Conservation (phyloP, 2,888 invertebrate species). For the Helicoverpa assulta region DNA sequence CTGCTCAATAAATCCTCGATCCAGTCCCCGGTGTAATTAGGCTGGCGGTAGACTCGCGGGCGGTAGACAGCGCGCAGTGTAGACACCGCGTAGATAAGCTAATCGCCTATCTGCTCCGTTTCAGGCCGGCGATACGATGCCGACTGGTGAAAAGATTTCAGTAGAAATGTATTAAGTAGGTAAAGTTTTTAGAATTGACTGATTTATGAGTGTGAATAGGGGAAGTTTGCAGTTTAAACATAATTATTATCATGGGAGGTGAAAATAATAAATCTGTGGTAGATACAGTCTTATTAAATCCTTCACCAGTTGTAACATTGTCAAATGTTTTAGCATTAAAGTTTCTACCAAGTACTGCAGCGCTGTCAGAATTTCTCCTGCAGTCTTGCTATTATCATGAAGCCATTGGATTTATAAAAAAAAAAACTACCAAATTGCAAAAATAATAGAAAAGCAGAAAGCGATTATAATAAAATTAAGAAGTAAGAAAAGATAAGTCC, state of each 20-base stretch:
- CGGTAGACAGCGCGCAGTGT: conserved; percentile 59
- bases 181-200: background rate
- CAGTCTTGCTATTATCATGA: no score
- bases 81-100: conserved; percentile 70
- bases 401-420: no score
- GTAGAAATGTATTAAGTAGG: background rate
- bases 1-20: conserved; percentile 71
- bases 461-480: background rate
- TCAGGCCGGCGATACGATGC: conserved; percentile 59
- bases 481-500: background rate
- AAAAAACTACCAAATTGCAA: no score
- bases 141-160: conserved; percentile 21
- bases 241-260: no score
- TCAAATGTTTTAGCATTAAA: no score
- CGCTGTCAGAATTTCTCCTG: no score
- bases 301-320: no score
- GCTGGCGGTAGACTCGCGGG: conserved; percentile 62
- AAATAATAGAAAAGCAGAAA: background rate
- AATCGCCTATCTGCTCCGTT: conserved; percentile 67
- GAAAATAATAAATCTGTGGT: no score
- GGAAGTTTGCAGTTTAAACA: no score
- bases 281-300: no score
- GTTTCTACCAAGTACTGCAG: no score
- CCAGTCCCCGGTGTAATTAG: conserved; percentile 72
- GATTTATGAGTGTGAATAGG: no score